These are phyloP conservation scores for Epistrophella euchroma DNA, from an alignment of 2,888 invertebrate genomes.

Conservation along the genomic window DNA sequence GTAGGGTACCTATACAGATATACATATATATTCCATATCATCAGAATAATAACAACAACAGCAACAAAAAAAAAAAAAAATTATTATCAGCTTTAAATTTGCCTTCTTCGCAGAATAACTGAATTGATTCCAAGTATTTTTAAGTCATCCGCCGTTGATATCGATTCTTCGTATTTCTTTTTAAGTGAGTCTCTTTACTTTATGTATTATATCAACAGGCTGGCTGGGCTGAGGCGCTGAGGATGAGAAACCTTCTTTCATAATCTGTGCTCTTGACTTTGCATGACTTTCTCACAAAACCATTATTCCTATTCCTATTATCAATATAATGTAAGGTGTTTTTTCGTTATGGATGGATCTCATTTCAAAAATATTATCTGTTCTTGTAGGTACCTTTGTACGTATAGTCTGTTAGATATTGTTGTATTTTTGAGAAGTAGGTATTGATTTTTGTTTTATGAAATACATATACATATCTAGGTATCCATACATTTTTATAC, in stretches of 20 bases:
- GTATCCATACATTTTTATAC: too few relatives aligned
- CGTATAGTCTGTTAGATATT: background rate
- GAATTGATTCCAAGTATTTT: conserved; percentile 66
- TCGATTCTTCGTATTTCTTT: conserved; percentile 50
- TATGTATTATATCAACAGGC: conserved; percentile 30
- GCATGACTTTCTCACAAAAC: conserved; percentile 28
- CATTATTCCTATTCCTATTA: background rate
- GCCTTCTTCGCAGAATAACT: conserved; percentile 44
- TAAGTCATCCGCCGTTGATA: conserved; percentile 34
- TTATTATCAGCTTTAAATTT: conserved; percentile 3
- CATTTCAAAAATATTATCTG: background rate
- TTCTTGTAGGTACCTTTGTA: too few relatives aligned
- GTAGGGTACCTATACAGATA: background rate
- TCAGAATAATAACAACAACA: conserved; percentile 2
- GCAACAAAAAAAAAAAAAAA: background rate
- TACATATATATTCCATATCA: background rate
- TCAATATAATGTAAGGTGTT: too few relatives aligned
- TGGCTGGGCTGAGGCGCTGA: background rate
- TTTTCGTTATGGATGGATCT: conserved; percentile 1
- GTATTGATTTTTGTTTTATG: too few relatives aligned
- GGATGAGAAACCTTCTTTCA: background rate
- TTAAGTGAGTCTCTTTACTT: conserved; percentile 12
- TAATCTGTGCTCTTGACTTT: conserved; percentile 47
- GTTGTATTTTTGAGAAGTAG: background rate
- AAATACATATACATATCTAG: too few relatives aligned